Evolutionary conservation across 2,113 vertebrate genomes (phyloP), one percentile per base, ranked within the genome.

Genomic region (Oreochromis tanganicae): DNA sequence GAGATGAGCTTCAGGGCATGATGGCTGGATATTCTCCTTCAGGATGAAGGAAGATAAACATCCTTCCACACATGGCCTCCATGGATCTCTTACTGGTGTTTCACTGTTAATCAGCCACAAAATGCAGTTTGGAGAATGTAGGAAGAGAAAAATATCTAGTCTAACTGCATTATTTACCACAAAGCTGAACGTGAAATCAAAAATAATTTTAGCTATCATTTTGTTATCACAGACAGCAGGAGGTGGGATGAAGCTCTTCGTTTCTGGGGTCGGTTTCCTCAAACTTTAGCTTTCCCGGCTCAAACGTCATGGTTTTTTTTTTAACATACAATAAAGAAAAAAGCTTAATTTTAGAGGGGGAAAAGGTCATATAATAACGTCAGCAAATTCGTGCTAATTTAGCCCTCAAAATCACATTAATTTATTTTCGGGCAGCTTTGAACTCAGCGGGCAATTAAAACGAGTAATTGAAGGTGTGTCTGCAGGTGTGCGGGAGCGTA

Each of bases 11-110:
- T 66, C 32, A 66, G 32, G 32, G 17, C 32, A 66, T 2, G 32
- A 66, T 66, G 17, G 32, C 61, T 66, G 32, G 61, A n/a, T 38
- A 66, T 66, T 66, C 6, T 66, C 17, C 61, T 66, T 66, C 32
- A 38, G 2, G 61, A 3, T 66, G 0, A 66, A 66, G 17, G 61
- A 38, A 0, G 34, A 66, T 38, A 66, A 66, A 66, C 19, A 0
- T 66, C 10, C 17, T 38, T 66, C 61, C 61, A 63, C 32, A 36
- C 17, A 66, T 66, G 61, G 61, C 17, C 34, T 38, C 10, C 61
- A 13, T 66, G 32, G 61, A 36, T 0, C 0, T 63, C 59, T 34
- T 34, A 0, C 32, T 36, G 32, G 34, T 21, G 0, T 8, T 38
- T 66, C 34, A 66, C 10, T 38, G 61, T 34, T 38, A 38, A 66